phyloP scores from a whole-genome alignment of 1,140 invertebrate species.

The Nebria ingens region DNA sequence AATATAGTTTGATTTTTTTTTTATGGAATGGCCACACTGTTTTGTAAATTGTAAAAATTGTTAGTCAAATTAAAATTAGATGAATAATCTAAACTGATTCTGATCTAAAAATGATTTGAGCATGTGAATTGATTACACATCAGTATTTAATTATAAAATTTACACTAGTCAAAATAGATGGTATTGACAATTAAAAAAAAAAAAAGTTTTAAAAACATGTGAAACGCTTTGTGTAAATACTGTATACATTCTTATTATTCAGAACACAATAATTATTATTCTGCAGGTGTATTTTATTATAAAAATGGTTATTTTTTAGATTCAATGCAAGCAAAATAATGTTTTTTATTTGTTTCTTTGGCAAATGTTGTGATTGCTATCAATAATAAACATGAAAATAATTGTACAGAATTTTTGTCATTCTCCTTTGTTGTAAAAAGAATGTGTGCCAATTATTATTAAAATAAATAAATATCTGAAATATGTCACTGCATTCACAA shows the following conservation, averaged over 20 bases:
- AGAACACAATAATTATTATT: slow-evolving; percentile 14
- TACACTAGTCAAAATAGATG: slow-evolving; percentile 15
- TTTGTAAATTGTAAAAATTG: slow-evolving; percentile 15
- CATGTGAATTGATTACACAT: slow-evolving; percentile 19
- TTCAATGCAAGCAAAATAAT: slow-evolving; percentile 10
- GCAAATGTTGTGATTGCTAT: slow-evolving; percentile 8
- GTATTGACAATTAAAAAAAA: slow-evolving; percentile 14
- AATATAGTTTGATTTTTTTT: slow-evolving; percentile 7
- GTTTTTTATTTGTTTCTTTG: slow-evolving; percentile 8
- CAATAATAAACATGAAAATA: slow-evolving; percentile 20
- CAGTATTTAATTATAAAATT: slow-evolving; percentile 19
- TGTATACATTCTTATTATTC: slow-evolving; percentile 17
- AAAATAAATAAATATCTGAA: slow-evolving; percentile 24
- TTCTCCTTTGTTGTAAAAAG: slow-evolving; percentile 29
- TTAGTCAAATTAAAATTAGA: slow-evolving; percentile 1
- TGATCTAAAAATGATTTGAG: neutral
- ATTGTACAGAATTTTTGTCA: slow-evolving; percentile 28
- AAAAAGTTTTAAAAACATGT: no score
- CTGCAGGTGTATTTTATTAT: slow-evolving; percentile 12
- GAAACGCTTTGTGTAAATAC: slow-evolving; percentile 9
- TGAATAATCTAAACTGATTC: slow-evolving; percentile 2
- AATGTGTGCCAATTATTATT: slow-evolving; percentile 34
- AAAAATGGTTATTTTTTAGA: slow-evolving; percentile 14
- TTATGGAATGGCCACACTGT: neutral
- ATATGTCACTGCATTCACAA: no score